Base-by-base conservation (phyloP, 2,797 vertebrate species). In the Emys orbicularis region DNA sequence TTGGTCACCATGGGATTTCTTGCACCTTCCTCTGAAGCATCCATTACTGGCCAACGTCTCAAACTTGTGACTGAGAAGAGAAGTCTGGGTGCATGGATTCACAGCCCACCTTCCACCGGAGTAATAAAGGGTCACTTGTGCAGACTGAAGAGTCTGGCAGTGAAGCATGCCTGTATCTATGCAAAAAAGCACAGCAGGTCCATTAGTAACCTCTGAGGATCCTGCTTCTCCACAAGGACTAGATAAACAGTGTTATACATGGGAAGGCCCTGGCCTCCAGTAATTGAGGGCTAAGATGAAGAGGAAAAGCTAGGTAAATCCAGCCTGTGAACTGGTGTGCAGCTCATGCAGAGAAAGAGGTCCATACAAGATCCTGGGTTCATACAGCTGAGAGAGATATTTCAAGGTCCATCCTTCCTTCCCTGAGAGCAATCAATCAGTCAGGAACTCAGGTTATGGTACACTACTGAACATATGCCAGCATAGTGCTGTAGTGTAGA, bases 271-370 rank as follows among this genome's bases (percentile, higher is more conserved):
- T 90, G 72, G 92, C 72, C 95, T 93, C 72, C 77, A 92, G 79
- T 86, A 95, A 94, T 4, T 95, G 82, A 94, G 88, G 81, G 95
- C 15, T 15, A 79, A 87, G 74, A 93, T 65, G 91, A 61, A 83
- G 15, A 59, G 50, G 79, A 68, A 47, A 54, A 50, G 8, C 41
- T 77, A 54, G n/a, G 31, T 13, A n/a, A 65, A 52, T 4, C 7
- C 72, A 90, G 5, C 44, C 53, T 87, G 83, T 84, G 87, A 50
- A 27, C 34, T 84, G 27, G 50, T 86, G 37, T 79, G 57, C 41
- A 94, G 89, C 81, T 68, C 29, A 89, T 84, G 12, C 74, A 76
- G 44, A 44, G 44, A 76, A 86, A 83, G 87, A 93, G 87, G 47
- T 15, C 65, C 61, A 79, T 87, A 47, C 0, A 0, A 88, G 56